A percentile compares a stretch with the other conserved stretches of the same genome.
phyloP scores from a whole-genome alignment of 1,140 invertebrate species.

The Hyles vespertilio region DNA sequence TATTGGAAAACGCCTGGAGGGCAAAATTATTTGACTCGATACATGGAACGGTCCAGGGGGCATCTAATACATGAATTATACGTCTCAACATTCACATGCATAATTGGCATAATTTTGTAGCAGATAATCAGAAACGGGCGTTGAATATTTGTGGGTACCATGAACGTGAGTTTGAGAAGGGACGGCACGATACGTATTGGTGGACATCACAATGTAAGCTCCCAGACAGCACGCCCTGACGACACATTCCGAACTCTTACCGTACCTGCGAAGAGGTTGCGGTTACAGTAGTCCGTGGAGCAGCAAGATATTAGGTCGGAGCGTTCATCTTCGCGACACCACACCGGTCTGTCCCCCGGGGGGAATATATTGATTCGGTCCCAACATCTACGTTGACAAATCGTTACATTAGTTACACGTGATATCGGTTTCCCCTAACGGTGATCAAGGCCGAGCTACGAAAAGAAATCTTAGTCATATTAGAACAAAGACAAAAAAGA shows the following conservation, averaged over 20 bases:
- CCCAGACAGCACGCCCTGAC: conserved; percentile 44
- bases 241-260: conserved; percentile 47
- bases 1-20: not conserved
- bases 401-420: conserved; percentile 37
- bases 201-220: conserved; percentile 65
- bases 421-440: conserved; percentile 22
- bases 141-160: conserved; percentile 5
- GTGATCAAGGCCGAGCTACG: conserved; percentile 68
- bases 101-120: conserved; percentile 6
- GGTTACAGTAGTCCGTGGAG: conserved; percentile 79
- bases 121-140: not conserved
- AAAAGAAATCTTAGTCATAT: conserved; percentile 58
- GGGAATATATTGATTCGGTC: conserved; percentile 71
- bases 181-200: conserved; percentile 36
- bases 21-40: not conserved
- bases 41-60: conserved; percentile 5
- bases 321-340: conserved; percentile 76
- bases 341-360: conserved; percentile 78
- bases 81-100: conserved; percentile 22
- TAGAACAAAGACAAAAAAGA: conserved; percentile 48
- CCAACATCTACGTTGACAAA: conserved; percentile 77
- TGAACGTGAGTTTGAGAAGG: conserved; percentile 15
- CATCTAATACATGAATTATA: conserved; percentile 5
- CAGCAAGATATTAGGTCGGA: conserved; percentile 77
- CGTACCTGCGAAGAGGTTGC: conserved; percentile 64